phyloP scores from a whole-genome alignment of 2,888 invertebrate species.

The Brachypalpus laphriformis region DNA sequence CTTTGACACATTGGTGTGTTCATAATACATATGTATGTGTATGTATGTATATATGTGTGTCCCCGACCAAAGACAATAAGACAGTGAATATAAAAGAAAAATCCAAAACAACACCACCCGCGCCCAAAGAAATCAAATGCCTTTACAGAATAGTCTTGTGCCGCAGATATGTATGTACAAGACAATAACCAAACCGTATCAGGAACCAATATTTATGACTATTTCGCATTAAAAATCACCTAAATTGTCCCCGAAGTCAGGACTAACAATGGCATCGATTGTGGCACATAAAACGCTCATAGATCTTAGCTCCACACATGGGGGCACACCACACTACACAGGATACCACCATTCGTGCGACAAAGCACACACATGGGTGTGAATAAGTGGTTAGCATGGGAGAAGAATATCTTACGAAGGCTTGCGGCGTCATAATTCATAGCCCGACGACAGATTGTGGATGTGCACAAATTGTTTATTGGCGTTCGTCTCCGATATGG shows the following conservation, averaged over 20 bases:
- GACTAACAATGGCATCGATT: conserved; percentile 65
- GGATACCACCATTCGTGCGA: conserved; percentile 7
- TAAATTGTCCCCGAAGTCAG: conserved; percentile 66
- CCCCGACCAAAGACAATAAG: neutral
- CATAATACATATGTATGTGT: conserved; percentile 21
- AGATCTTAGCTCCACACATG: conserved; percentile 12
- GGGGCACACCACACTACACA: neutral
- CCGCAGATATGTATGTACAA: too few species aligned
- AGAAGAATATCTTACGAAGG: conserved; percentile 58
- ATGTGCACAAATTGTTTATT: conserved; percentile 73
- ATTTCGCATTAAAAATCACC: conserved; percentile 69
- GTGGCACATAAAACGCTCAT: conserved; percentile 51
- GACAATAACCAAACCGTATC: conserved; percentile 51
- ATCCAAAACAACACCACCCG: conserved; percentile 1
- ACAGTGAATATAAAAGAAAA: conserved; percentile 4
- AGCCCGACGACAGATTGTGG: conserved; percentile 67
- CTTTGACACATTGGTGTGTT: conserved; percentile 29
- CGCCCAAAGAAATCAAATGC: neutral
- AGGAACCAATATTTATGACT: conserved; percentile 66
- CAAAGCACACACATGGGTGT: conserved; percentile 50
- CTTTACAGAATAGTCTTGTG: conserved; percentile 44
- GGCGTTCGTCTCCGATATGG: conserved; percentile 63
- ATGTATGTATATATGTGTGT: conserved; percentile 32
- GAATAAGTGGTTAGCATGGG: conserved; percentile 45
- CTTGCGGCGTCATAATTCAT: conserved; percentile 68